Percentiles rank a stretch among this genome's conserved stretches.
Evolutionary conservation across 64 coral and sea anemone species (phyloP).

Genomic region (Montipora capricornis): DNA sequence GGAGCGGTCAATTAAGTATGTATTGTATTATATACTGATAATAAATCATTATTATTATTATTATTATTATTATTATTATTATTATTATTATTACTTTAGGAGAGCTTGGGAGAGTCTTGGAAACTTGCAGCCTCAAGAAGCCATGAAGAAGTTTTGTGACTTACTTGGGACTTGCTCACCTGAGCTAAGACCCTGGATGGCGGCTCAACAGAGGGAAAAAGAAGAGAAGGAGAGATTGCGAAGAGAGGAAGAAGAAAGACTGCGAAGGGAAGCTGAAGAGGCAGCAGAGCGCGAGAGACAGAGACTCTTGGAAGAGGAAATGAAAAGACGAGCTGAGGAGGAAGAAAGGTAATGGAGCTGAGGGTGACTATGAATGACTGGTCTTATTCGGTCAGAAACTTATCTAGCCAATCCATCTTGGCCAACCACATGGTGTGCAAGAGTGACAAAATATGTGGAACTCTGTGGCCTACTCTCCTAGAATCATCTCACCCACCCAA

Average conservation of each 20-base stretch:
- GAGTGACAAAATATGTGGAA: too few species aligned
- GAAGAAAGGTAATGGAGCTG: slow-evolving; percentile 61
- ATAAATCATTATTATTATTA: not conserved
- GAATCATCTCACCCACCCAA: too few species aligned
- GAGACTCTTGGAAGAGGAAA: slow-evolving; percentile 64
- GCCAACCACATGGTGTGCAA: too few species aligned
- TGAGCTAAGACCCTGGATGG: slow-evolving; percentile 92
- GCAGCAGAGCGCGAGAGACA: slow-evolving; percentile 86
- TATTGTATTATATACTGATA: too few species aligned
- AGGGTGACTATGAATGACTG: too few species aligned
- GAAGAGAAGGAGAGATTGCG: slow-evolving; percentile 87
- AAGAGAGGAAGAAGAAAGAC: slow-evolving; percentile 91
- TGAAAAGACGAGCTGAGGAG: slow-evolving; percentile 65
- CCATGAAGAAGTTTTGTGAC: slow-evolving; percentile 96
- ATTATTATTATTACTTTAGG: slow-evolving; percentile 25
- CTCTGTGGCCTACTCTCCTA: too few species aligned
- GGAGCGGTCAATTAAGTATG: too few species aligned
- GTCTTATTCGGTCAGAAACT: not conserved
- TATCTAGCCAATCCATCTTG: too few species aligned
- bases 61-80: too few species aligned
- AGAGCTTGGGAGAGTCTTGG: slow-evolving; percentile 96
- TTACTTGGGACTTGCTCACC: slow-evolving; percentile 90
- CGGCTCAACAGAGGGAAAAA: slow-evolving; percentile 91
- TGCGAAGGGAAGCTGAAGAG: slow-evolving; percentile 83
- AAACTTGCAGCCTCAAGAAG: slow-evolving; percentile 85